Conservation (phyloP, 1,140 invertebrate species). For the Leptinotarsa texana region DNA sequence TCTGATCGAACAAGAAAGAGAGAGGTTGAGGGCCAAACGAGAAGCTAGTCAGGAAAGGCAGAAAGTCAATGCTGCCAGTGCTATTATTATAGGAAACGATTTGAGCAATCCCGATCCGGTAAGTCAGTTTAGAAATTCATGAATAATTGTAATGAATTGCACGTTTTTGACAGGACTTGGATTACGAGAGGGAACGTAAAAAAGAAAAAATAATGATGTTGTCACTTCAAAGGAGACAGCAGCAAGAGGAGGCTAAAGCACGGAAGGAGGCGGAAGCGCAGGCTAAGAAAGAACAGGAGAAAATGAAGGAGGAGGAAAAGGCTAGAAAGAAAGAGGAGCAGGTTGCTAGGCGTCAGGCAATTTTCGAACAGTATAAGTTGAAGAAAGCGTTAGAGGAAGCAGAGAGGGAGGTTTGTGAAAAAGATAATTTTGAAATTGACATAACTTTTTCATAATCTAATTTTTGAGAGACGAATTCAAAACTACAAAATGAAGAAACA, state of each 20-base stretch:
- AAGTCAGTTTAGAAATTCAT: constrained; percentile 48
- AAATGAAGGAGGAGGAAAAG: constrained; percentile 82
- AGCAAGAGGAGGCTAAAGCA: constrained; percentile 84
- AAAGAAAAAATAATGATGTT: constrained; percentile 87
- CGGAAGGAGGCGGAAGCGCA: constrained; percentile 85
- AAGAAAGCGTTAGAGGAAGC: constrained; percentile 93
- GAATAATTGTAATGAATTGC: background rate
- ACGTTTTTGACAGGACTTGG: constrained; percentile 64
- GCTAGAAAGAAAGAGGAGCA: constrained; percentile 90
- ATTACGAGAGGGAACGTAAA: constrained; percentile 88
- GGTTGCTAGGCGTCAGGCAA: constrained; percentile 78
- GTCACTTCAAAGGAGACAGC: constrained; percentile 83
- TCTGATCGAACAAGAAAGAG: constrained; percentile 55
- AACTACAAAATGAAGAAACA: too few relatives aligned
- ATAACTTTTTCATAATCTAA: too few relatives aligned
- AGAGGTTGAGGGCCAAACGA: constrained; percentile 55
- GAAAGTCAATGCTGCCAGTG: constrained; percentile 59
- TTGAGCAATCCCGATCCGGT: constrained; percentile 70
- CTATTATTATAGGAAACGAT: constrained; percentile 73
- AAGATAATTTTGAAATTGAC: too few relatives aligned
- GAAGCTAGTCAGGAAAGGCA: constrained; percentile 59
- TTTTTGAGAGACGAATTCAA: too few relatives aligned
- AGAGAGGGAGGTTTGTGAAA: constrained; percentile 73
- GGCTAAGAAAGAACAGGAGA: constrained; percentile 75
- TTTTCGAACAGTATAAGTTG: constrained; percentile 92